Conservation (phyloP, 2,797 vertebrate genomes). For the Brachyrhaphis roseni region DNA sequence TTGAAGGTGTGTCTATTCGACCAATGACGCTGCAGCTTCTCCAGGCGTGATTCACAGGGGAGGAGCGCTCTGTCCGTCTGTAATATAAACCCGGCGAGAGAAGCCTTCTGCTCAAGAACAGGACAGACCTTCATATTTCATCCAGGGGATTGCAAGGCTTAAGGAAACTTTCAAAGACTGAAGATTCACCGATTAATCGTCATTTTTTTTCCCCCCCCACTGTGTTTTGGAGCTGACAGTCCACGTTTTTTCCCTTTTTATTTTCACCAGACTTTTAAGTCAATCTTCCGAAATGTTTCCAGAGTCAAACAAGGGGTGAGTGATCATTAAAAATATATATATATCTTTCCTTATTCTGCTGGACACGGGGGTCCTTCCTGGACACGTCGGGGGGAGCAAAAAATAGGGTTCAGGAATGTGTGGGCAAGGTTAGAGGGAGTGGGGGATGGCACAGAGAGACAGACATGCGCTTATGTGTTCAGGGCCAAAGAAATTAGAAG, state of each 20-base stretch:
- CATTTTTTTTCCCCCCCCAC: background rate
- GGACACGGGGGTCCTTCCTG: constrained; percentile 29
- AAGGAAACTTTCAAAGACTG: background rate
- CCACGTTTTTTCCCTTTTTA: background rate
- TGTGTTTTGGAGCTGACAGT: constrained; percentile 18
- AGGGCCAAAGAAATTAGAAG: background rate
- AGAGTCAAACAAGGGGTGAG: constrained; percentile 75
- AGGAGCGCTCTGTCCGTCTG: background rate
- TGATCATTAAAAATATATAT: background rate
- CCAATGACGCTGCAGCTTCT: constrained; percentile 48
- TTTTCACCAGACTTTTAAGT: background rate
- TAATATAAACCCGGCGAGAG: constrained; percentile 37
- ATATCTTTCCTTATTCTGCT: background rate
- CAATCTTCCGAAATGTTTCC: constrained; percentile 71
- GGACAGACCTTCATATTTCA: background rate
- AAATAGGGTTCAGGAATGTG: constrained; percentile 15
- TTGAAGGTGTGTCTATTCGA: constrained; percentile 53
- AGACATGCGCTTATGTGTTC: background rate
- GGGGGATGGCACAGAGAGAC: background rate
- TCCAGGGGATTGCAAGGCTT: background rate
- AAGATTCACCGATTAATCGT: background rate
- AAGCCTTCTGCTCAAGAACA: background rate
- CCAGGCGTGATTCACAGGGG: constrained; percentile 41
- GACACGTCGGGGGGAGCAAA: background rate
- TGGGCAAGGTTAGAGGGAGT: background rate